Evolutionary conservation across 2,888 invertebrate species (phyloP), one percentile per base, ranked within the genome.

Genomic region (Monoplex corrugatus): DNA sequence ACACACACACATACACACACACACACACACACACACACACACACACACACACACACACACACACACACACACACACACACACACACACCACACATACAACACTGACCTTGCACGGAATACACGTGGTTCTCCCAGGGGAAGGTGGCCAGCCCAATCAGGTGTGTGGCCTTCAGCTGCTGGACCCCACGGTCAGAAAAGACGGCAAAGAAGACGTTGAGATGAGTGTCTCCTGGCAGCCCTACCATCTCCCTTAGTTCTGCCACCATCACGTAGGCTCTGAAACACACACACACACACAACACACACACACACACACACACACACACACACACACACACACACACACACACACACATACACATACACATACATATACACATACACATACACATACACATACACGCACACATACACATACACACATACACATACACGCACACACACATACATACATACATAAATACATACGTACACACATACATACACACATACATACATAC

Each of bases 51-150:
- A 78, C 72, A 72, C 72, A 72, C 40, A 38, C 38, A 78, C 78
- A 78, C 72, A 72, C 38, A 38, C 10, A 8, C 63, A 8, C 78
- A 78, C 78, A 78, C 78, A 43, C 78, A 40, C 78, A 38, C 38
- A 38, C 38, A 38, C 72, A 13, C 50, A 50, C 63, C 72, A 78
- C 78, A 38, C 78, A 78, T 35, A 13, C 72, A 72, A 2, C 72
- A 2, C 92, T 87, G 91, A 95, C 95, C 95, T 43, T 92, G 91
- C 10, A 93, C 87, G 0, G 92, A 89, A 89, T 93, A 93, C 16
- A 94, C 93, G 50, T 95, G 91, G 87, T 94, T 94, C 87, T 95
- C 95, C 95, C 95, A 96, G 0, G 96, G 95, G 87, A 95, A 95
- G 10, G 95, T 95, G 23, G 95, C 94, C 44, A 95, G 75, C 0